phyloP scores from a whole-genome alignment of 2,888 invertebrate species.

The Seladonia tumulorum region DNA sequence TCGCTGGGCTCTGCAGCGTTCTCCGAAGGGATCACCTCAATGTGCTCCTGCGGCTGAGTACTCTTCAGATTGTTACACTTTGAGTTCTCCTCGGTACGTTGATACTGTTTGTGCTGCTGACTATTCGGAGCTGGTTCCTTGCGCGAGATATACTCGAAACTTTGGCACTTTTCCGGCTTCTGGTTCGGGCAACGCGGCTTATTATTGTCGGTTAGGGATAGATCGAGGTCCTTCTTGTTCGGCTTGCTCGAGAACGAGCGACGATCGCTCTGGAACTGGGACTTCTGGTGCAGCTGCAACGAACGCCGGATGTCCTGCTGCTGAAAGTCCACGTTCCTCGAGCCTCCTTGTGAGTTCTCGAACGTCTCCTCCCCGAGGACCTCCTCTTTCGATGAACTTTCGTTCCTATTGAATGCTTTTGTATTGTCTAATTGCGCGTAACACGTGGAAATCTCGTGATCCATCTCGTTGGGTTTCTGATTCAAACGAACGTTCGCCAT shows the following conservation, averaged over 20 bases:
- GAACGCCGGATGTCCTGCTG: conserved; percentile 61
- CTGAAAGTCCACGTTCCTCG: conserved; percentile 51
- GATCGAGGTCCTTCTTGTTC: conserved; percentile 54
- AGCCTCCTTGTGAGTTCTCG: conserved; percentile 61
- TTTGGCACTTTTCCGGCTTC: conserved; percentile 70
- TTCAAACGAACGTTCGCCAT: conserved; percentile 44
- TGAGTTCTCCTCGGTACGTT: conserved; percentile 66
- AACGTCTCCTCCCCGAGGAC: conserved; percentile 59
- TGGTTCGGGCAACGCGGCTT: conserved; percentile 57
- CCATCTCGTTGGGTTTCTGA: conserved; percentile 61
- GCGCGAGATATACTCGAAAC: conserved; percentile 71
- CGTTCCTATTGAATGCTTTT: conserved; percentile 70
- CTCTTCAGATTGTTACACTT: conserved; percentile 69
- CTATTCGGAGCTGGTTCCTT: conserved; percentile 67
- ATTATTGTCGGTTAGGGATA: conserved; percentile 47
- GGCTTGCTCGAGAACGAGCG: conserved; percentile 64
- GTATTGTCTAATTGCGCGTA: conserved; percentile 70
- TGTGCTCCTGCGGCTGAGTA: conserved; percentile 68
- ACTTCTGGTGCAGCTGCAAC: conserved; percentile 59
- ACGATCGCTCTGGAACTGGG: conserved; percentile 65
- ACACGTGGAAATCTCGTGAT: conserved; percentile 64
- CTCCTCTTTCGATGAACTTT: conserved; percentile 61
- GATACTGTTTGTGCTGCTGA: conserved; percentile 73
- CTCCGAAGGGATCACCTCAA: conserved; percentile 80
- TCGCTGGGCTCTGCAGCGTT: conserved; percentile 81